Evolutionary conservation across 2,888 invertebrate genomes (phyloP).

Genomic region (Hirtodrosophila trivittata): DNA sequence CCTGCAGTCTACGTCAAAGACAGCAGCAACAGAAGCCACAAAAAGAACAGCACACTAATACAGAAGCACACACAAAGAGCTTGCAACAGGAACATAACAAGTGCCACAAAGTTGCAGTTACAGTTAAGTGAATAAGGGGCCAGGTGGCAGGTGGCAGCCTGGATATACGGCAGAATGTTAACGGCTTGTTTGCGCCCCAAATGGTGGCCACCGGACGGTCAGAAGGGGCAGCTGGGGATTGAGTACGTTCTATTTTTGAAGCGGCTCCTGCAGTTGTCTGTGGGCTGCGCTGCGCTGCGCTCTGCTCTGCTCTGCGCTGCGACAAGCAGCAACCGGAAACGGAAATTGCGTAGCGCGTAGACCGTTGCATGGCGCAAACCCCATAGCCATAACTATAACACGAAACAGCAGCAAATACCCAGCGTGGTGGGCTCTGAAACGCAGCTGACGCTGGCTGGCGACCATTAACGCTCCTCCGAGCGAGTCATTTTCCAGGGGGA

Average conservation of each 20-base stretch:
- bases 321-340: slow-evolving; percentile 71
- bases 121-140: slow-evolving; percentile 38
- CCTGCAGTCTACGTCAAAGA: slow-evolving; percentile 68
- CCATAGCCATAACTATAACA: slow-evolving; percentile 57
- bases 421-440: slow-evolving; percentile 3
- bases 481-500: no score
- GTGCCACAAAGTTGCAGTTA: slow-evolving; percentile 73
- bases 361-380: slow-evolving; percentile 40
- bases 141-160: neutral
- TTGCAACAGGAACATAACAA: slow-evolving; percentile 53
- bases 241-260: slow-evolving; percentile 45
- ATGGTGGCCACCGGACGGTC: neutral
- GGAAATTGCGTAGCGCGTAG: slow-evolving; percentile 75
- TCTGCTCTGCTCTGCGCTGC: slow-evolving; percentile 35
- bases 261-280: slow-evolving; percentile 57
- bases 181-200: slow-evolving; percentile 74
- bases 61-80: slow-evolving; percentile 14
- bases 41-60: slow-evolving; percentile 12
- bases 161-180: slow-evolving; percentile 67
- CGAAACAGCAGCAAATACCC: slow-evolving; percentile 23
- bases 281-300: slow-evolving; percentile 26
- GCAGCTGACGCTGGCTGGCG: slow-evolving; percentile 44
- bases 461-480: slow-evolving; percentile 61
- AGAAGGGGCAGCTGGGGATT: neutral
- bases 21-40: slow-evolving; percentile 42